Evolutionary conservation across 2,888 invertebrate genomes (phyloP).

Genomic region (Platycnemis pennipes): DNA sequence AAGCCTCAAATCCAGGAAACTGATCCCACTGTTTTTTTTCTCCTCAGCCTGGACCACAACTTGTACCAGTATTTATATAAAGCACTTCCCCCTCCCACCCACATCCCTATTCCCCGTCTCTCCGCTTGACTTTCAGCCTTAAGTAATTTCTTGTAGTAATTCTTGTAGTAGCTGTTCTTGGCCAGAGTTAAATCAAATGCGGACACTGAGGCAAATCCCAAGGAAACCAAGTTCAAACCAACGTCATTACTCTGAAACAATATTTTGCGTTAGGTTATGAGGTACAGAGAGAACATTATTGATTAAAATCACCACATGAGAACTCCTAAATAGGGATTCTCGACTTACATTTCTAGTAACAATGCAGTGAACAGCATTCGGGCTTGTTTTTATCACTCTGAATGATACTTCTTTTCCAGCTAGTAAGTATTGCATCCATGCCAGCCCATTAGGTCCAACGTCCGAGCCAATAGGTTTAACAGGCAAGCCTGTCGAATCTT

Average conservation of each 20-base stretch:
- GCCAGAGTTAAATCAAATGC: constrained; percentile 47
- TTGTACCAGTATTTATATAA: constrained; percentile 41
- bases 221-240: constrained; percentile 39
- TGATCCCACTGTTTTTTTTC: not conserved
- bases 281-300: not conserved
- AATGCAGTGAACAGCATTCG: constrained; percentile 17
- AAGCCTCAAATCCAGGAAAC: constrained; percentile 25
- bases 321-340: not conserved
- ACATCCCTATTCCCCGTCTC: constrained; percentile 64
- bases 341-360: constrained; percentile 53
- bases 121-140: constrained; percentile 59
- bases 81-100: constrained; percentile 54
- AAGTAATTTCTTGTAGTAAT: constrained; percentile 60
- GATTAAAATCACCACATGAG: not conserved
- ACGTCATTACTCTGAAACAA: constrained; percentile 65
- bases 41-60: constrained; percentile 17
- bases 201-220: constrained; percentile 69
- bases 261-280: not conserved
- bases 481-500: constrained; percentile 48
- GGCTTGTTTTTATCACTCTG: constrained; percentile 1
- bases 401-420: constrained; percentile 46
- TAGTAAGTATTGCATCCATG: constrained; percentile 63
- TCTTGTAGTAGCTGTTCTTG: constrained; percentile 43
- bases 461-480: constrained; percentile 29
- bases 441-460: constrained; percentile 42